Evolutionary conservation across 2,113 vertebrate species (phyloP).

Genomic region (Dipodomys ordii): DNA sequence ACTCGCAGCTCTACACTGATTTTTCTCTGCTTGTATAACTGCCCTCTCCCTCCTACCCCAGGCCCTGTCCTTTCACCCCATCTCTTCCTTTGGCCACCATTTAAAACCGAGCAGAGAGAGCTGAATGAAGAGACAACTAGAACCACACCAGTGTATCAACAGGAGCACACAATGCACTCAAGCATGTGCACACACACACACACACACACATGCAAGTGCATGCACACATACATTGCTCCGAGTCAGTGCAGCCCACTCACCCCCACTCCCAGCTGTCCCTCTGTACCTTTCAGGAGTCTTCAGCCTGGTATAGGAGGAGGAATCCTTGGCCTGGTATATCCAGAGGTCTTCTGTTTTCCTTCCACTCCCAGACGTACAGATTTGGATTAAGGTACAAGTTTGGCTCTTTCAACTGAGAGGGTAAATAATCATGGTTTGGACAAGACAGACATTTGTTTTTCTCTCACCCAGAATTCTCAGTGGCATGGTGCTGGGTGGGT

Average conservation of each 20-base stretch:
- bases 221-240: neutral
- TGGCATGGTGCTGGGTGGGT: neutral
- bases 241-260: neutral
- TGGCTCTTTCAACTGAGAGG: neutral
- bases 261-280: neutral
- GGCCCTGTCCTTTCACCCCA: neutral
- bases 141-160: neutral
- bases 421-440: neutral
- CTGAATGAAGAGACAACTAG: neutral
- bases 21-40: neutral
- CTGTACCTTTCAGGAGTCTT: too few species aligned
- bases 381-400: conserved; percentile 24
- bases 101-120: too few species aligned
- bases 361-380: neutral
- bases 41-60: neutral
- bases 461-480: neutral
- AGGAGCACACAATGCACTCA: too few species aligned
- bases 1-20: neutral
- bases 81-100: neutral
- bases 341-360: neutral
- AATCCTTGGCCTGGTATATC: neutral
- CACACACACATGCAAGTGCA: too few species aligned
- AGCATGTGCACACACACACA: too few species aligned
- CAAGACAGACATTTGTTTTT: neutral
- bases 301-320: too few species aligned